These are phyloP conservation scores for Eubasilissa regina DNA, from an alignment of 1,140 invertebrate species.

Conservation along the genomic window DNA sequence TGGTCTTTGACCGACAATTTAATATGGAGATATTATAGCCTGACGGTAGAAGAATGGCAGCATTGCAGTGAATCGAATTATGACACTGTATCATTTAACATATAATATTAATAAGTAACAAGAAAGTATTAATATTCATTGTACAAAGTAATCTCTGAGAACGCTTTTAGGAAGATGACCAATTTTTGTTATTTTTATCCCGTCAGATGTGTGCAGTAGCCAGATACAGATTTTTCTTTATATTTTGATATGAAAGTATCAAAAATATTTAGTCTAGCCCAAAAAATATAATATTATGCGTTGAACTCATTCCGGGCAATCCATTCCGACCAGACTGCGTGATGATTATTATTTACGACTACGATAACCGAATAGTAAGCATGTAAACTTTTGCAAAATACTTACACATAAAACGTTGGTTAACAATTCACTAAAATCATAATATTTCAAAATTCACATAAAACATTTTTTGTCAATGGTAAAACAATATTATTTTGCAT, in stretches of 20 bases:
- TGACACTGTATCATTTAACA: background rate
- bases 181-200: conserved; percentile 11
- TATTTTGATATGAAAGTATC: conserved; percentile 72
- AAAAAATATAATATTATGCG: conserved; percentile 57
- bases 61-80: conserved; percentile 12
- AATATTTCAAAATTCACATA: conserved; percentile 53
- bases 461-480: conserved; percentile 54
- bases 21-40: background rate
- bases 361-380: conserved; percentile 58
- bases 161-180: conserved; percentile 15
- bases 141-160: conserved; percentile 14
- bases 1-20: conserved; percentile 39
- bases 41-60: conserved; percentile 14
- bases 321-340: conserved; percentile 48
- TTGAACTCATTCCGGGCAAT: conserved; percentile 48
- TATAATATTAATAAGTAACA: conserved; percentile 28
- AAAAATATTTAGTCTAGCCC: conserved; percentile 73
- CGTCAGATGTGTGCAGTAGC: conserved; percentile 42
- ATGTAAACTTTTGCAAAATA: conserved; percentile 60
- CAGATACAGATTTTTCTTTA: conserved; percentile 54
- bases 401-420: conserved; percentile 59
- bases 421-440: conserved; percentile 59
- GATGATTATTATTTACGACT: conserved; percentile 51
- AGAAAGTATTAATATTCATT: conserved; percentile 30
- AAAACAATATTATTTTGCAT: conserved; percentile 53